A percentile compares a stretch with the other conserved stretches of the same genome.
Evolutionary conservation across 1,140 invertebrate species (phyloP).

Genomic region (Micrasema minimum): DNA sequence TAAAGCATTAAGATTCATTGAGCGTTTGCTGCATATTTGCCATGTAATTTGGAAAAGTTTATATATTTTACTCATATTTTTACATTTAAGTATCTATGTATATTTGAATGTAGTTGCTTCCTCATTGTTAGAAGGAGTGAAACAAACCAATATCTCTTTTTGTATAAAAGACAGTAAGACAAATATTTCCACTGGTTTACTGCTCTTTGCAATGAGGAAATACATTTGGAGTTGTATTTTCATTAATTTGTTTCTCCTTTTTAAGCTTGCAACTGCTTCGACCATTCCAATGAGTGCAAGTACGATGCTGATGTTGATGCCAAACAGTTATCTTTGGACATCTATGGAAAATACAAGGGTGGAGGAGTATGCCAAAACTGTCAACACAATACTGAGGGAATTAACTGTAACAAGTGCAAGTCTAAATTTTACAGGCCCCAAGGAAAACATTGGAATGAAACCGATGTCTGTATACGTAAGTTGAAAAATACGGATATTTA

Average conservation of each 20-base stretch:
- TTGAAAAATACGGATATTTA: too few relatives aligned
- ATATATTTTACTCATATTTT: too few relatives aligned
- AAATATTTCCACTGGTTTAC: too few relatives aligned
- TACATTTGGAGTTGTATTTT: constrained; percentile 18
- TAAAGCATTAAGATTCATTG: too few relatives aligned
- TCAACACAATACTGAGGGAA: constrained; percentile 93
- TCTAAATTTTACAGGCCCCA: constrained; percentile 86
- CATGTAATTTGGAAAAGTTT: too few relatives aligned
- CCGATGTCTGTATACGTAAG: constrained; percentile 92
- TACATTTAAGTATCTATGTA: too few relatives aligned
- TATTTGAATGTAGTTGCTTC: too few relatives aligned
- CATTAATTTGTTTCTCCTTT: constrained; percentile 53
- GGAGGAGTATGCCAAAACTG: constrained; percentile 94
- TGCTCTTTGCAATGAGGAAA: too few relatives aligned
- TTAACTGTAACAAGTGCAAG: constrained; percentile 96
- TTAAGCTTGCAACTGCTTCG: constrained; percentile 99
- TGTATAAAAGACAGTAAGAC: too few relatives aligned
- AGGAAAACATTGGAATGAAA: constrained; percentile 83
- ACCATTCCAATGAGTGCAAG: constrained; percentile 89
- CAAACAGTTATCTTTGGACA: constrained; percentile 86
- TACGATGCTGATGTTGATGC: constrained; percentile 89
- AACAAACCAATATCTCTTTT: too few relatives aligned
- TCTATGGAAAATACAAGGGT: constrained; percentile 90
- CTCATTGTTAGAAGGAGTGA: too few relatives aligned
- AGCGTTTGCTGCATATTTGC: too few relatives aligned